These are phyloP conservation scores for Ophion ventricosus DNA, from an alignment of 2,888 invertebrate genomes.

Conservation along the genomic window DNA sequence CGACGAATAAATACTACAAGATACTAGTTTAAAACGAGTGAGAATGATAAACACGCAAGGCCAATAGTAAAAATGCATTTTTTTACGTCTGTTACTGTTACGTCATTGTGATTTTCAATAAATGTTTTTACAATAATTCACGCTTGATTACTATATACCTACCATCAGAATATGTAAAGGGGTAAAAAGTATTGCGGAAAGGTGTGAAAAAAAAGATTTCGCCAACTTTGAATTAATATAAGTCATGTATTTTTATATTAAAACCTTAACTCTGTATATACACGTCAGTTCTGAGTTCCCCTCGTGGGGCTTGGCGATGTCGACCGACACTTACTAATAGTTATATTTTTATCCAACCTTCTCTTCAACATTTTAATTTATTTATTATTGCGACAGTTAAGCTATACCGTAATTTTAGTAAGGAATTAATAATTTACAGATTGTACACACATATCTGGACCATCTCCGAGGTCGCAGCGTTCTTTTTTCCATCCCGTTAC, in stretches of 20 bases:
- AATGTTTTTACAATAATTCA: constrained; percentile 69
- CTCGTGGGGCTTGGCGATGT: constrained; percentile 41
- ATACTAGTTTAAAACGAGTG: constrained; percentile 64
- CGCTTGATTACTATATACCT: constrained; percentile 24
- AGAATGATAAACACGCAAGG: constrained; percentile 65
- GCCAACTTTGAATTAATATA: constrained; percentile 70
- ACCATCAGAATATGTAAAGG: neutral
- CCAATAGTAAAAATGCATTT: constrained; percentile 71
- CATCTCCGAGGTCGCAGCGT: constrained; percentile 60
- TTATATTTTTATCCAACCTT: constrained; percentile 67
- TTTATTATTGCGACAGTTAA: constrained; percentile 66
- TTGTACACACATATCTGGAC: constrained; percentile 77
- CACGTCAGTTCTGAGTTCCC: constrained; percentile 77
- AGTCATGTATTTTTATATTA: constrained; percentile 75
- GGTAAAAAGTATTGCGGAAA: constrained; percentile 2
- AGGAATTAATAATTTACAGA: constrained; percentile 79
- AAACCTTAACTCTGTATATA: constrained; percentile 79
- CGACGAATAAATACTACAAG: constrained; percentile 61
- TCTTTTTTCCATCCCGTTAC: constrained; percentile 61
- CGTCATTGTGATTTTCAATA: constrained; percentile 79
- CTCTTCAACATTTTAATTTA: constrained; percentile 27
- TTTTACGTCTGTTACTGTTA: constrained; percentile 74
- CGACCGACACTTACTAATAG: constrained; percentile 67
- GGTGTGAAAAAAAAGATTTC: constrained; percentile 31
- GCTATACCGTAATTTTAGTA: constrained; percentile 73